These are phyloP conservation scores for Acleris cristana DNA, from an alignment of 2,888 invertebrate species.

Conservation along the genomic window DNA sequence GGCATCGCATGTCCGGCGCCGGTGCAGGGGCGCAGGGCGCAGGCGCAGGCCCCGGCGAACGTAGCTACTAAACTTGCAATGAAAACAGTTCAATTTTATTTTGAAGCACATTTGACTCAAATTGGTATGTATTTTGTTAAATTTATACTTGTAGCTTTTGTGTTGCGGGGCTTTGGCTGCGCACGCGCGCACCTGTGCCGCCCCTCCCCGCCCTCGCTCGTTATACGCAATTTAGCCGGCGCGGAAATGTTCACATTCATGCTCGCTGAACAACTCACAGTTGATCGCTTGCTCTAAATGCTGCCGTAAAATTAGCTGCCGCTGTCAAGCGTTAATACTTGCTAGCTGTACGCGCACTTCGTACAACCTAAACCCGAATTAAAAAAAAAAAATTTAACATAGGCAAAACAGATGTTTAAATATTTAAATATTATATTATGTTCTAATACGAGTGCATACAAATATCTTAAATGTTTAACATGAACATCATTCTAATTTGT, in stretches of 20 bases:
- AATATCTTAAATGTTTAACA: too few species aligned
- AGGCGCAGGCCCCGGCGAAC: slow-evolving; percentile 22
- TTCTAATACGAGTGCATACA: too few species aligned
- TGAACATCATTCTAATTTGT: too few species aligned
- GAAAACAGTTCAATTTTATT: not conserved
- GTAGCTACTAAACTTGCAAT: not conserved
- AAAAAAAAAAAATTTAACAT: too few species aligned
- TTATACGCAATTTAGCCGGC: slow-evolving; percentile 73
- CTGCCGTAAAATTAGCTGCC: slow-evolving; percentile 47
- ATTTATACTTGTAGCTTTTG: slow-evolving; percentile 12
- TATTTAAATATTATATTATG: too few species aligned
- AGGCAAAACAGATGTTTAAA: too few species aligned
- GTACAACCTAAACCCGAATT: not conserved
- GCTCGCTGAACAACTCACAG: slow-evolving; percentile 65
- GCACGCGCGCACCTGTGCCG: slow-evolving; percentile 76
- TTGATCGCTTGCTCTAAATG: slow-evolving; percentile 64
- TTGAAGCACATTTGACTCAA: not conserved
- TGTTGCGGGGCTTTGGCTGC: slow-evolving; percentile 25
- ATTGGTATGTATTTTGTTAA: too few species aligned
- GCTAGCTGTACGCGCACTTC: not conserved
- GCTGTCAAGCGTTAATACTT: slow-evolving; percentile 29
- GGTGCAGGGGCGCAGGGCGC: slow-evolving; percentile 38
- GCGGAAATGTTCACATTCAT: slow-evolving; percentile 72
- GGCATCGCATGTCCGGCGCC: slow-evolving; percentile 49
- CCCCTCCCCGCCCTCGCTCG: slow-evolving; percentile 66